These are phyloP conservation scores for Brachypalpus laphriformis DNA, from an alignment of 2,888 invertebrate genomes.

Conservation along the genomic window DNA sequence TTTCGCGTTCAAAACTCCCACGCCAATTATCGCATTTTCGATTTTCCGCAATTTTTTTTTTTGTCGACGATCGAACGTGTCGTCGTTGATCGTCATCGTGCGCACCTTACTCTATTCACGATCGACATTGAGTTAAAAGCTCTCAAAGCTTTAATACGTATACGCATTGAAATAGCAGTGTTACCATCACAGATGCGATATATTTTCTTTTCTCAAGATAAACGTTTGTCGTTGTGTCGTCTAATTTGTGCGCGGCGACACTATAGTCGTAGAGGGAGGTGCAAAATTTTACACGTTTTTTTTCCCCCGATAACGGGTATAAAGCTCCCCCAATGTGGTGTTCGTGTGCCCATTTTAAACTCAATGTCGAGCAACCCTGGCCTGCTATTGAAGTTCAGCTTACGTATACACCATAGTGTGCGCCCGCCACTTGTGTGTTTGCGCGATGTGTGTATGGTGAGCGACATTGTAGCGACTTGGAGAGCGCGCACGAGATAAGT, in stretches of 20 bases:
- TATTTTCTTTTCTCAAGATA: slow-evolving; percentile 17
- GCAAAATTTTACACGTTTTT: slow-evolving; percentile 54
- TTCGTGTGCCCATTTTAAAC: slow-evolving; percentile 74
- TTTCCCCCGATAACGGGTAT: slow-evolving; percentile 67
- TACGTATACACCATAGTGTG: slow-evolving; percentile 44
- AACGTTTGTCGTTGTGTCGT: slow-evolving; percentile 10
- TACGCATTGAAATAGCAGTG: slow-evolving; percentile 36
- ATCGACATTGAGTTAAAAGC: slow-evolving; percentile 61
- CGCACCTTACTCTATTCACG: slow-evolving; percentile 40
- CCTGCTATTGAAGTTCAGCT: slow-evolving; percentile 75
- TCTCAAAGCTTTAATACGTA: slow-evolving; percentile 38
- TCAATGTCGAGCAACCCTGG: slow-evolving; percentile 75
- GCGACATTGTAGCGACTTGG: slow-evolving; percentile 61
- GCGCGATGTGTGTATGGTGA: slow-evolving; percentile 23
- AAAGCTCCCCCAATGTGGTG: slow-evolving; percentile 71
- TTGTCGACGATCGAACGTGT: not conserved
- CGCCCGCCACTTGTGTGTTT: slow-evolving; percentile 4
- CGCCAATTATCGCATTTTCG: slow-evolving; percentile 32
- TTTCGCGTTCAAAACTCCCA: slow-evolving; percentile 52
- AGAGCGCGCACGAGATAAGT: slow-evolving; percentile 51
- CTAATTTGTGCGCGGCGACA: not conserved
- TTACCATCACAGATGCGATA: slow-evolving; percentile 9
- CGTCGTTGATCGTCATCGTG: slow-evolving; percentile 8
- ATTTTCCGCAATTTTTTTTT: slow-evolving; percentile 23
- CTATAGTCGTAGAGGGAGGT: slow-evolving; percentile 42